phyloP scores from a whole-genome alignment of 2,888 invertebrate species.

The Chrysotoxum bicinctum region DNA sequence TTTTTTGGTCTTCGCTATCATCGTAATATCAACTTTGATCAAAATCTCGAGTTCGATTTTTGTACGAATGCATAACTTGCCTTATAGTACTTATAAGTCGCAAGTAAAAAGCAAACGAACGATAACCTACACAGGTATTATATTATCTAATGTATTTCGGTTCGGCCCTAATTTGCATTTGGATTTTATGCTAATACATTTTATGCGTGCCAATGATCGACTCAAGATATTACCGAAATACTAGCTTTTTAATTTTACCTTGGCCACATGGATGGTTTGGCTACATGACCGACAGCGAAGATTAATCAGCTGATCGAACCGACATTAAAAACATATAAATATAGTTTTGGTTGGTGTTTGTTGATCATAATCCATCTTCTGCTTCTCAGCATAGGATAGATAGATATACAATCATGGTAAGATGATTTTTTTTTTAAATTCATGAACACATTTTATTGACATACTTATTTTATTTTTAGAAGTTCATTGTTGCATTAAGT shows the following conservation, averaged over 20 bases:
- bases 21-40: too few relatives aligned
- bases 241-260: neutral
- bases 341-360: slow-evolving; percentile 10
- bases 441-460: neutral
- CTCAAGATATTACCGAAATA: neutral
- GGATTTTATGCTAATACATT: slow-evolving; percentile 3
- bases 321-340: slow-evolving; percentile 41
- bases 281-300: neutral
- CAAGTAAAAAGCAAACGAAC: too few relatives aligned
- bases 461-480: slow-evolving; percentile 45
- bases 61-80: too few relatives aligned
- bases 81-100: too few relatives aligned
- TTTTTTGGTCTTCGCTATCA: too few relatives aligned
- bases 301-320: neutral
- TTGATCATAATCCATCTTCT: slow-evolving; percentile 37
- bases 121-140: too few relatives aligned
- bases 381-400: slow-evolving; percentile 26
- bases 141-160: too few relatives aligned
- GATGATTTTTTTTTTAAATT: too few relatives aligned
- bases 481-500: slow-evolving; percentile 56
- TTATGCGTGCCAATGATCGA: neutral
- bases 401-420: slow-evolving; percentile 37
- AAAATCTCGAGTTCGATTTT: too few relatives aligned
- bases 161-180: slow-evolving; percentile 10
- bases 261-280: neutral